Evolutionary conservation across 35 echinoderm and acorn worm genomes (phyloP).

Genomic region (Antedon bifida): DNA sequence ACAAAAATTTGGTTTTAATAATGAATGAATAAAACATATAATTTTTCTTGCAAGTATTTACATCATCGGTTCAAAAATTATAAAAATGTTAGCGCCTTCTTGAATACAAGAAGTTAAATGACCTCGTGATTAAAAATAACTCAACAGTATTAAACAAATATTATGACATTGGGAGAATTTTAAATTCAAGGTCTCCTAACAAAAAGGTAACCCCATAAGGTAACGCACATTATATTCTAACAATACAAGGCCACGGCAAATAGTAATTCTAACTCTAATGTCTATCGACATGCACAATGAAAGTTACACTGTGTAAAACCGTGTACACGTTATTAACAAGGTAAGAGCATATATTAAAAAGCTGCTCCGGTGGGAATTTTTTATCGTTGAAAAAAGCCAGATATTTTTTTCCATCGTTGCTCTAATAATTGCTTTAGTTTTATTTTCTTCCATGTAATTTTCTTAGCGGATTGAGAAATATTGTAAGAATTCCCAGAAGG

Average conservation of each 20-base stretch:
- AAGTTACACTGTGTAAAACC: no score
- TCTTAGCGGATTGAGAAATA: neutral
- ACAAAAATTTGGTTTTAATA: no score
- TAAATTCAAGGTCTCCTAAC: neutral
- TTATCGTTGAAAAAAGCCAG: neutral
- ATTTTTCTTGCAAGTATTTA: no score
- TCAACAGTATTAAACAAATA: neutral
- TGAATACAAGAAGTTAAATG: no score
- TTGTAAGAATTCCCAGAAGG: neutral
- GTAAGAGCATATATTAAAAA: neutral
- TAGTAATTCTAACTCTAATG: neutral
- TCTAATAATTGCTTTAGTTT: neutral
- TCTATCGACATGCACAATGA: no score
- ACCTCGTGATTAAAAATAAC: no score
- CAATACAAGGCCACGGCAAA: neutral
- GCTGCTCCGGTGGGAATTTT: neutral
- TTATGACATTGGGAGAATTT: neutral
- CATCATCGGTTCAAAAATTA: no score
- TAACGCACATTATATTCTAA: neutral
- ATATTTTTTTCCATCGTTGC: neutral
- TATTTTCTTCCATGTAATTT: neutral
- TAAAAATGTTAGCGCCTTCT: no score
- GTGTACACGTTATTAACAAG: neutral
- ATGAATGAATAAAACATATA: no score
- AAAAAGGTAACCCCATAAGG: neutral